Base-by-base conservation (phyloP, 2,113 vertebrate species). In the Aldabrachelys gigantea region DNA sequence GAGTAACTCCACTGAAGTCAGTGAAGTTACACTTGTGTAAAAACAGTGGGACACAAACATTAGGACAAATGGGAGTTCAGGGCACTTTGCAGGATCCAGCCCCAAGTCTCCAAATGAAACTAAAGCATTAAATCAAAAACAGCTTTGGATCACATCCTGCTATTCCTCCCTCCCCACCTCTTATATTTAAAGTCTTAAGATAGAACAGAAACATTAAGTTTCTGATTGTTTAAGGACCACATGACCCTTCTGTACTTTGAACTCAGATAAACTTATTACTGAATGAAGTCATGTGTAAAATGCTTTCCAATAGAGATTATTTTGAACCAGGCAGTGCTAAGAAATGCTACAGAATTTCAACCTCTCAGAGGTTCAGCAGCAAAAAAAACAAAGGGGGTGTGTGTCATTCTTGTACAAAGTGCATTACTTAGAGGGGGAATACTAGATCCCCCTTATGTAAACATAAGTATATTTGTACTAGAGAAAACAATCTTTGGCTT, bases 251-350 rank as follows among this genome's bases (percentile, higher is more conserved):
- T 87, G 96, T 88, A 97, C 96, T 97, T 89, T 96, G 96, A 97
- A 96, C 96, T 96, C 94, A 91, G 93, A 95, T 97, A 97, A 96
- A 97, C 94, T 96, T 88, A 93, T 95, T 94, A 12, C 87, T 95
- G 88, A 94, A 97, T 95, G 91, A 97, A 96, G 91, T 90, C 49
- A 92, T 91, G 35, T 94, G 91, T 87, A 96, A 97, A 96, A 94
- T 84, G 72, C 90, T 96, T 90, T 95, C 96, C 94, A 97, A 54
- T 72, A 75, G 86, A 95, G 92, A 94, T 94, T 94, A 89, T 94
- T 97, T 91, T 86, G 95, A 97, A 95, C 62, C 69, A 96, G 83
- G 80, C 90, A 35, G 29, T 94, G 24, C 94, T 94, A 89, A 94
- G 93, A 96, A 96, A 95, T 38, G 84, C 80, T 92, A 91, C 80